Evolutionary conservation across 2,888 invertebrate genomes (phyloP), one percentile per base, ranked within the genome.

Genomic region (Epirrhoe tristata): DNA sequence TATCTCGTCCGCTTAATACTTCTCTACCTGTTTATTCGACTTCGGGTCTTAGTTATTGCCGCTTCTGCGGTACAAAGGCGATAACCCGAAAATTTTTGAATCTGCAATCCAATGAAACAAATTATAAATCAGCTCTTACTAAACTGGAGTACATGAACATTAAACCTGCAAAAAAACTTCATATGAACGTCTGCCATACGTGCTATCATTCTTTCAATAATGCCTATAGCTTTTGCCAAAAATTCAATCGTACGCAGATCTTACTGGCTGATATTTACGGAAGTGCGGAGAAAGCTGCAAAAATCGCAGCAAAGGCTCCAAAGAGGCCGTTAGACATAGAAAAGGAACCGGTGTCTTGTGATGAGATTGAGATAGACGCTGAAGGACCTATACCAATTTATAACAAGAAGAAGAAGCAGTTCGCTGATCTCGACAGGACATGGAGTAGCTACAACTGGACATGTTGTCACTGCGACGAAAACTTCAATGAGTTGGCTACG

Each of bases 41-140:
- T 24, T 12, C 17, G 10, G 12, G 6, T 5, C 3, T 1, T 17
- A 39, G 17, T 0, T 55, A 12, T 39, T 55, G 55, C 39, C 55
- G 55, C 17, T 55, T 55, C 17, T 55, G 55, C 39, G 55, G 55
- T 54, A 54, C 17, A 39, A 39, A 17, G 17, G 17, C 36, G 6
- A 6, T 36, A 17, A 8, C 16, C 14, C 16, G 39, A 0, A n/a
- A 14, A 1, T 48, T 39, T 16, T 0, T 55, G 10, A 14, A 55
- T 17, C 36, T 55, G 36, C 55, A 55, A 55, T 14, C 16, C 5
- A 55, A 39, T 39, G 17, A 39, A 24, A 5, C 17, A 17, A 1
- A 17, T 12, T 55, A 55, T 39, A 12, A 7, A 6, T 10, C 16
- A 5, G 16, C 36, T 6, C 8, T 36, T 12, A 17, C 10, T 8